Percentiles rank a stretch among this genome's conserved stretches.
Evolutionary conservation across 2,113 vertebrate species (phyloP).

Genomic region (Tauraco erythrolophus): DNA sequence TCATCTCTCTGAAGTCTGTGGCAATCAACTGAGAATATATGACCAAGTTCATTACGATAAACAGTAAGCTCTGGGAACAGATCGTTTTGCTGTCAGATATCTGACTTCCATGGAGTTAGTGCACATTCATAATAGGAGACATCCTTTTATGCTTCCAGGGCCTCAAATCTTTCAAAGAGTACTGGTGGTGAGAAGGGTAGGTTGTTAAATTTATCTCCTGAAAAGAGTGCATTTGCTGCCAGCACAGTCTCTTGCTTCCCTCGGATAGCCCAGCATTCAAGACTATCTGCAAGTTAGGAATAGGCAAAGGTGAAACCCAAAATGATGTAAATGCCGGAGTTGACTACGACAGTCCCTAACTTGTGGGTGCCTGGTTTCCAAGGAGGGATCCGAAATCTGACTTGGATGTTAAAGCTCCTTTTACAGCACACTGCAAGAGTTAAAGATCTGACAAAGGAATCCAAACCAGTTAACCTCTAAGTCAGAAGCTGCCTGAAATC

Average conservation of each 20-base stretch:
- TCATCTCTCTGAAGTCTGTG: neutral
- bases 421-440: neutral
- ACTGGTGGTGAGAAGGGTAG: neutral
- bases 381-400: neutral
- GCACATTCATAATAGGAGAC: neutral
- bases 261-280: neutral
- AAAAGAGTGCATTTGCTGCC: neutral
- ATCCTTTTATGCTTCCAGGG: neutral
- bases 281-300: neutral
- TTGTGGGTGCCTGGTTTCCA: neutral
- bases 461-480: neutral
- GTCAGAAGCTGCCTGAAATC: neutral
- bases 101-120: neutral
- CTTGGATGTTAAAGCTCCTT: neutral
- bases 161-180: neutral
- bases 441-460: neutral
- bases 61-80: neutral
- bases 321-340: neutral
- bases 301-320: neutral
- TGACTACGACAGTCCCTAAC: neutral
- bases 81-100: neutral
- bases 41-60: neutral
- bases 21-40: neutral
- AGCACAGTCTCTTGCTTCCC: neutral
- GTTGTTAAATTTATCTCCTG: neutral